These are phyloP conservation scores for Deilephila porcellus DNA, from an alignment of 2,888 invertebrate genomes.

Conservation along the genomic window DNA sequence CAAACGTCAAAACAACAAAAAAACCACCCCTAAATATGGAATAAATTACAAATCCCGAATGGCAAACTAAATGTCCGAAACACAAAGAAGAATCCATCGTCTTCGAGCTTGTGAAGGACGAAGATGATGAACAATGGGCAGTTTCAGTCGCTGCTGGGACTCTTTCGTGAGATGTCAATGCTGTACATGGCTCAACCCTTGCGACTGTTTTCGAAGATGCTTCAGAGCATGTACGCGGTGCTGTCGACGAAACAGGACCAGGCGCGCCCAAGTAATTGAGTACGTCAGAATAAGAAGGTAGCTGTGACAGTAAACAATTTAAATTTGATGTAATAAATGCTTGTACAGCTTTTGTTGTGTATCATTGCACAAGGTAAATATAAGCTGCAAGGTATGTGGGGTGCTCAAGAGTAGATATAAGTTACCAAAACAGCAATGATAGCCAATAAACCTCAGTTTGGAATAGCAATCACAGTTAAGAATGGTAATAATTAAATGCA, in stretches of 20 bases:
- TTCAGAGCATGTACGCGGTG: constrained; percentile 25
- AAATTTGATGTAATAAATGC: constrained; percentile 17
- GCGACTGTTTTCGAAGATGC: constrained; percentile 35
- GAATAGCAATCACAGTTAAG: too few species aligned
- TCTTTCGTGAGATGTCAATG: constrained; percentile 34
- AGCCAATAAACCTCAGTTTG: too few species aligned
- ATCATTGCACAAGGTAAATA: too few species aligned
- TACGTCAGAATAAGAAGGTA: constrained; percentile 36
- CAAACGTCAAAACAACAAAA: not conserved
- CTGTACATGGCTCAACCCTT: constrained; percentile 38
- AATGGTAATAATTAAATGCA: too few species aligned
- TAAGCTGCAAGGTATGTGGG: too few species aligned
- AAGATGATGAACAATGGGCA: constrained; percentile 37
- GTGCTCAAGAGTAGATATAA: too few species aligned
- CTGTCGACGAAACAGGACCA: constrained; percentile 25
- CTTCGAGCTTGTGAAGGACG: constrained; percentile 10
- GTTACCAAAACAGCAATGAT: too few species aligned
- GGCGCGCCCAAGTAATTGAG: constrained; percentile 35
- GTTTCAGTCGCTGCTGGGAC: constrained; percentile 33
- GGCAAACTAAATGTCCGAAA: not conserved
- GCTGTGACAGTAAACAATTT: not conserved
- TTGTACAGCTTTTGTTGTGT: too few species aligned
- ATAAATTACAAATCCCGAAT: not conserved
- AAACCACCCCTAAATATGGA: not conserved
- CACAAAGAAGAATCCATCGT: not conserved